Evolutionary conservation across 2,113 vertebrate species (phyloP), one percentile per base, ranked within the genome.

Genomic region (Quiscalus mexicanus): DNA sequence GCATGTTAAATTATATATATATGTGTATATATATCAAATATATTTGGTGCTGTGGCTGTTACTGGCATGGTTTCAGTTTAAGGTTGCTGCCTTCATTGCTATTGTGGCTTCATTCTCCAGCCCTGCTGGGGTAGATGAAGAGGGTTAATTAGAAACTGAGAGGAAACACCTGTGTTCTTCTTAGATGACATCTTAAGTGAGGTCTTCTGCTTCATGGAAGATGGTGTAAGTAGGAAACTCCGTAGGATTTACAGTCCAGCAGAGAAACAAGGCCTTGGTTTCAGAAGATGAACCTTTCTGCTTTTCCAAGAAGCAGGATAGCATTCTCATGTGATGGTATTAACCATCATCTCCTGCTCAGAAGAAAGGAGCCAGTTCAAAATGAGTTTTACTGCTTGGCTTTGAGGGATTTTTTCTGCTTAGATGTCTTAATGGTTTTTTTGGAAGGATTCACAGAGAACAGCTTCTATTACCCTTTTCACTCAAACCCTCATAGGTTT

Each of bases 251-350:
- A 21, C 11, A n/a, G 4, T 47, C 70, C 64, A 37, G 22, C 15
- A 67, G 64, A 84, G 27, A 86, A 90, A 67, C 12, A 23, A 47
- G 21, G 30, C 15, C 9, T 70, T 79, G 15, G 55, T 90, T 85
- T 76, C 27, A 31, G 20, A 52, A 75, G 18, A 42, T 62, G 5
- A 75, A 7, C 11, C 4, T 62, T 69, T 58, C 31, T 75, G 13
- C 30, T 59, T 55, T 80, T 83, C 16, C 6, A 22, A 5, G 63
- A 20, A 90, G 45, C 22, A 30, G 24, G 21, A 24, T 39, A 33
- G 3, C 1, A 5, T 11, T 64, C 2, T 67, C 5, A 8, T 3
- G 0, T 24, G 4, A 3, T 56, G 47, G 10, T 62, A 3, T 59
- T 37, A 35, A 6, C 28, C 7, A 30, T 89, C 24, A 1, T 81